Evolutionary conservation across 2,888 invertebrate genomes (phyloP).

Genomic region (Dynastes tityus): DNA sequence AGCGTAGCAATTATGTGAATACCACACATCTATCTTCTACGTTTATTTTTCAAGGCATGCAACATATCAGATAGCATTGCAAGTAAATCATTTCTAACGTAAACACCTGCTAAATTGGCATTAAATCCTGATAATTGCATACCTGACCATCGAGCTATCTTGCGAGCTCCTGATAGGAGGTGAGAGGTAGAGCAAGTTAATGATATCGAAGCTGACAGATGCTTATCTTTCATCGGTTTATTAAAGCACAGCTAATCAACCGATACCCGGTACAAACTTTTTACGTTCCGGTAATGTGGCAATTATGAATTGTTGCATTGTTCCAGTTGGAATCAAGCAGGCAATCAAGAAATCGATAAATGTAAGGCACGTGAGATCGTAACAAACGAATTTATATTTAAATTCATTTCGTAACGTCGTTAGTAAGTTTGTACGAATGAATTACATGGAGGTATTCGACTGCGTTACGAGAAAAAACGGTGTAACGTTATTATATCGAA

Average conservation of each 20-base stretch:
- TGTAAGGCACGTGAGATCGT: constrained; percentile 22
- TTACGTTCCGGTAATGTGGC: constrained; percentile 35
- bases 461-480: background rate
- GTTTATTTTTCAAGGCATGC: too few species aligned
- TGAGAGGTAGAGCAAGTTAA: constrained; percentile 31
- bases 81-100: too few species aligned
- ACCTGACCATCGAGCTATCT: too few species aligned
- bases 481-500: background rate
- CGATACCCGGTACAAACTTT: constrained; percentile 13
- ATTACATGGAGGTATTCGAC: constrained; percentile 1
- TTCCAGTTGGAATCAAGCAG: constrained; percentile 13
- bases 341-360: background rate
- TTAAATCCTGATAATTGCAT: background rate
- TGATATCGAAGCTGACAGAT: constrained; percentile 35
- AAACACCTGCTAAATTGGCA: background rate
- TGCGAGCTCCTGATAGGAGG: constrained; percentile 5
- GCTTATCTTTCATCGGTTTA: constrained; percentile 48
- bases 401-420: constrained; percentile 6
- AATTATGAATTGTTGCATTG: constrained; percentile 25
- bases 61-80: too few species aligned
- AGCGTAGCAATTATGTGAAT: too few species aligned
- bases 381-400: constrained; percentile 14
- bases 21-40: too few species aligned
- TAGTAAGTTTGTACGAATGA: constrained; percentile 1
- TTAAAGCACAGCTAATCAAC: constrained; percentile 37